Percentiles rank a stretch among this genome's conserved stretches.
These are phyloP conservation scores for Macrophya annulata DNA, from an alignment of 2,888 invertebrate species.

Conservation along the genomic window DNA sequence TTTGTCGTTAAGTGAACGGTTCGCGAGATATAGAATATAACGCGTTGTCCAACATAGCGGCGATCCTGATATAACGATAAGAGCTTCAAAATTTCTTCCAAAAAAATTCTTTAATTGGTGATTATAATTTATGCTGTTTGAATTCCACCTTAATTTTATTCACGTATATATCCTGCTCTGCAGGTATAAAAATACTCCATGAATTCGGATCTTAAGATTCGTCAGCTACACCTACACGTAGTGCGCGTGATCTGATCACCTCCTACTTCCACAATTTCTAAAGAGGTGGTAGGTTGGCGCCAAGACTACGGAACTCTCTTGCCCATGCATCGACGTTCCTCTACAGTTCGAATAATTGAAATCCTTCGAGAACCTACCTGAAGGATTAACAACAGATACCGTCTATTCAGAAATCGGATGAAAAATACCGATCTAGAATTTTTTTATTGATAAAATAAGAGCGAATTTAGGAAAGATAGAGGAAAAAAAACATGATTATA, in stretches of 20 bases:
- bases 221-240: not conserved
- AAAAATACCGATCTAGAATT: too few relatives aligned
- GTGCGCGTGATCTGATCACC: slow-evolving; percentile 18
- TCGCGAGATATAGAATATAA: too few relatives aligned
- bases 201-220: not conserved
- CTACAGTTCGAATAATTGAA: slow-evolving; percentile 70
- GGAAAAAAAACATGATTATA: not conserved
- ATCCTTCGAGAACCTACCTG: slow-evolving; percentile 63
- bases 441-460: too few relatives aligned
- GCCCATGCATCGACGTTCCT: slow-evolving; percentile 77
- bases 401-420: too few relatives aligned
- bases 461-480: too few relatives aligned
- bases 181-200: not conserved
- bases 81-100: too few relatives aligned
- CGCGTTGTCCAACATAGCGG: too few relatives aligned
- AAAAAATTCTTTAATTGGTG: too few relatives aligned
- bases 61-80: too few relatives aligned
- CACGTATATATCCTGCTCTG: too few relatives aligned
- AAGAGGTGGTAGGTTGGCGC: not conserved
- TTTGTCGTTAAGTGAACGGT: too few relatives aligned
- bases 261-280: not conserved
- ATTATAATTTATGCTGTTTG: not conserved
- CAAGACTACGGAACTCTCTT: slow-evolving; percentile 67
- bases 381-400: not conserved
- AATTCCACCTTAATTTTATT: not conserved